Conservation (phyloP, 2,888 invertebrate genomes). For the Drosophila crucigera region DNA sequence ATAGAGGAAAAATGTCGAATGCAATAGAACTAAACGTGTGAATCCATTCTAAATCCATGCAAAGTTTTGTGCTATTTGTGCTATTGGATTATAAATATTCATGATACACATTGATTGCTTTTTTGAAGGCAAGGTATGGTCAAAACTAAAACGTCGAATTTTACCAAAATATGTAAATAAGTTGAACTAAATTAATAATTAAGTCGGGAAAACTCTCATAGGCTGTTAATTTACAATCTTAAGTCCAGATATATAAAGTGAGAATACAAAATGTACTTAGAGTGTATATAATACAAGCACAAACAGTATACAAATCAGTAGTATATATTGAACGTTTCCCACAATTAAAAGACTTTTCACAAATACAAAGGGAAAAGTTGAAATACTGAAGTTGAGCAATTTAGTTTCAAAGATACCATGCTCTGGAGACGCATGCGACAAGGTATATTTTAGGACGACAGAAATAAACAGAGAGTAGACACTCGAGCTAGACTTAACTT, state of each 20-base stretch:
- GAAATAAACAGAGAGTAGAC: not conserved
- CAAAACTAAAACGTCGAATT: too few species aligned
- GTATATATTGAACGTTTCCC: not conserved
- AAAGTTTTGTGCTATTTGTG: slow-evolving; percentile 6
- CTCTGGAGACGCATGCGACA: not conserved
- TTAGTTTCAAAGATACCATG: not conserved
- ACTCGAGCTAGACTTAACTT: not conserved
- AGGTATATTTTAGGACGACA: too few species aligned
- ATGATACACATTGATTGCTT: not conserved
- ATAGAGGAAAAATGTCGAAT: not conserved
- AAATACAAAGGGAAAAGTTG: not conserved
- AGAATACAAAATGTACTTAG: not conserved
- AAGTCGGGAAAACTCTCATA: too few species aligned
- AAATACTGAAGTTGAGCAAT: not conserved
- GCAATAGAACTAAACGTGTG: not conserved
- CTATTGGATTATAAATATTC: slow-evolving; percentile 11
- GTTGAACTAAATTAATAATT: too few species aligned
- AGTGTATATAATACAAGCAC: not conserved
- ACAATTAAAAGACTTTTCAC: not conserved
- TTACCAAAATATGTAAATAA: too few species aligned
- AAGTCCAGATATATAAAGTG: not conserved
- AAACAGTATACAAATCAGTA: too few species aligned
- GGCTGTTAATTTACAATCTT: not conserved
- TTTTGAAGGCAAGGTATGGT: not conserved
- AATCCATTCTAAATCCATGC: not conserved